Percentiles rank a stretch among this genome's conserved stretches.
Evolutionary conservation across 2,113 vertebrate genomes (phyloP).

Genomic region (Pterophyllum scalare): DNA sequence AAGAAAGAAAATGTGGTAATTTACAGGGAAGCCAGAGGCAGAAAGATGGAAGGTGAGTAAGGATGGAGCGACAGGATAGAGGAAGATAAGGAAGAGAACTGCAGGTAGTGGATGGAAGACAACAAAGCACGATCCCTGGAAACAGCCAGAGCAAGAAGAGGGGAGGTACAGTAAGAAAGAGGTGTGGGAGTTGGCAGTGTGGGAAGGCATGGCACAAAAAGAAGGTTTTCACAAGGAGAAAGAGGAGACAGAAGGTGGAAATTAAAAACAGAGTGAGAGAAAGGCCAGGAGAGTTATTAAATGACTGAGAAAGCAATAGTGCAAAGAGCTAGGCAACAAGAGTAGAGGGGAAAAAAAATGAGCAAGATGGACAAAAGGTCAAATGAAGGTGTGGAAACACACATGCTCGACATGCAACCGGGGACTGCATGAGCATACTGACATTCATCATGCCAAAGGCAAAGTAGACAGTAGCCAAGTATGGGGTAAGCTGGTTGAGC

Average conservation of each 20-base stretch:
- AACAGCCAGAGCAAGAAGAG: conserved; percentile 5
- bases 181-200: background rate
- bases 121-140: background rate
- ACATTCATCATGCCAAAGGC: background rate
- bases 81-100: conserved; percentile 5
- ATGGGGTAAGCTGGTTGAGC: background rate
- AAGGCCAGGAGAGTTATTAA: background rate
- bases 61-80: conserved; percentile 31
- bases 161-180: background rate
- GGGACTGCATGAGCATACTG: background rate
- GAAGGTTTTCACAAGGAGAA: background rate
- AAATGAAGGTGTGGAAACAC: conserved; percentile 17
- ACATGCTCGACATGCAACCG: background rate
- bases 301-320: background rate
- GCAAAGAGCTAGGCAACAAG: background rate
- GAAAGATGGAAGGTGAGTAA: conserved; percentile 51
- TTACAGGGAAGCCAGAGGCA: conserved; percentile 61
- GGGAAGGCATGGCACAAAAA: background rate
- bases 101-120: conserved; percentile 25
- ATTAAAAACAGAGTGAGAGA: background rate
- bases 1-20: conserved; percentile 54
- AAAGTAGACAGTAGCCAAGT: background rate
- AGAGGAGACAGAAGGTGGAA: background rate
- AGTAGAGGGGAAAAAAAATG: background rate
- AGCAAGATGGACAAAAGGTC: conserved; percentile 33